A percentile compares a stretch with the other conserved stretches of the same genome.
phyloP scores from a whole-genome alignment of 2,113 vertebrate species.

The Aplodontia rufa region DNA sequence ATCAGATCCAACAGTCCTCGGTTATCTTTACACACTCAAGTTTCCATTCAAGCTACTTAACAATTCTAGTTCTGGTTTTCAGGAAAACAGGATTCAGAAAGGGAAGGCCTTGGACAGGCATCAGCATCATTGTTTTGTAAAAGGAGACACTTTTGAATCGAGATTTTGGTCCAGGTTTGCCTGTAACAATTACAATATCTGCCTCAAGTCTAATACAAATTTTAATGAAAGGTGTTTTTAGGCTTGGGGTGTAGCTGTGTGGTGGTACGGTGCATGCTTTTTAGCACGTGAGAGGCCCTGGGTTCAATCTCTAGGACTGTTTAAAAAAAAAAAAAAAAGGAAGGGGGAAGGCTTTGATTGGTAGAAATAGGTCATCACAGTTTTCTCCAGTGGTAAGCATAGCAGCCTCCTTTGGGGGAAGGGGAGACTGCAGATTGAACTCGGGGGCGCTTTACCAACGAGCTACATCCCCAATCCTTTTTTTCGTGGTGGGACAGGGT shows the following conservation, averaged over 20 bases:
- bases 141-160: background rate
- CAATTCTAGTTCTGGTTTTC: slow-evolving; percentile 25
- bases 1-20: background rate
- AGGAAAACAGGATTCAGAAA: background rate
- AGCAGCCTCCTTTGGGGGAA: too few relatives aligned
- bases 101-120: background rate
- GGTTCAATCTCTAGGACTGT: too few relatives aligned
- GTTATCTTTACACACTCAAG: background rate
- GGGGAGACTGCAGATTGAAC: background rate
- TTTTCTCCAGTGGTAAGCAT: background rate
- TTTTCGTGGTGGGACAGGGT: too few relatives aligned
- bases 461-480: background rate
- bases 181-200: background rate
- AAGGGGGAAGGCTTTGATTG: background rate
- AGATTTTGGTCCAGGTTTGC: background rate
- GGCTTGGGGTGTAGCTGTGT: background rate
- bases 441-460: background rate
- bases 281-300: too few relatives aligned
- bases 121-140: background rate
- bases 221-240: background rate
- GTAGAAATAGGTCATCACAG: background rate
- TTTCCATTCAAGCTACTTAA: background rate
- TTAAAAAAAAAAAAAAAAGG: background rate
- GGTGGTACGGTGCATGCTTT: too few relatives aligned
- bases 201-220: background rate